Evolutionary conservation across 2,888 invertebrate genomes (phyloP), one percentile per base, ranked within the genome.

Genomic region (Troides helena): DNA sequence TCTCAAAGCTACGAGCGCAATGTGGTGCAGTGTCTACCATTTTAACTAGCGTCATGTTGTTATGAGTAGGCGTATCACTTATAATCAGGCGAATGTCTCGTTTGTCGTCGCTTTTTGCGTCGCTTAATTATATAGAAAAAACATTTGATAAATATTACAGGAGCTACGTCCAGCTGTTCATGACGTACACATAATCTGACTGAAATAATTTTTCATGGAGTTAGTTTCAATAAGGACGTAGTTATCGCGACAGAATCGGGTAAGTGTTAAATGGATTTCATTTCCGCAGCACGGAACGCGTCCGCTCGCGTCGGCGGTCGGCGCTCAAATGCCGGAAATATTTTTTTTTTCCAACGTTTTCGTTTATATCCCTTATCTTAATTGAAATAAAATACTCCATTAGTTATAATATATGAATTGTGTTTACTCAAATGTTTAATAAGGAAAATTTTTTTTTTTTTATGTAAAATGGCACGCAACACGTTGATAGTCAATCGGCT

Each of bases 251-350:
- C 62, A 14, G 8, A 30, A 70, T 67, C 63, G 43, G 25, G 25
- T 25, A 50, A 59, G 63, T 67, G 67, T 70, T 70, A 70, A 70
- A 70, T 70, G 56, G 67, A 67, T 36, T 63, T 70, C 53, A 70
- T 70, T 70, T 70, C 70, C 70, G 62, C 23, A 23, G 59, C 57
- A 62, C 69, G 60, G 62, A 62, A 68, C 58, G 63, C 73, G 74
- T 75, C 71, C 72, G 64, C 67, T 71, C 70, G 62, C 57, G 7
- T 14, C 57, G 67, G 36, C 63, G 36, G 63, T 18, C 62, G 59
- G 21, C 62, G 66, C 62, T 60, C 36, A 57, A 70, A 63, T 72
- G 64, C 65, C 71, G 70, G 69, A 72, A 72, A 73, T 72, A 71
- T 72, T 70, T 53, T 70, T 68, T 63, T 68, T 68, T 64, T 65